phyloP scores from a whole-genome alignment of 1,140 invertebrate genomes.

The Condylostylus longicornis region DNA sequence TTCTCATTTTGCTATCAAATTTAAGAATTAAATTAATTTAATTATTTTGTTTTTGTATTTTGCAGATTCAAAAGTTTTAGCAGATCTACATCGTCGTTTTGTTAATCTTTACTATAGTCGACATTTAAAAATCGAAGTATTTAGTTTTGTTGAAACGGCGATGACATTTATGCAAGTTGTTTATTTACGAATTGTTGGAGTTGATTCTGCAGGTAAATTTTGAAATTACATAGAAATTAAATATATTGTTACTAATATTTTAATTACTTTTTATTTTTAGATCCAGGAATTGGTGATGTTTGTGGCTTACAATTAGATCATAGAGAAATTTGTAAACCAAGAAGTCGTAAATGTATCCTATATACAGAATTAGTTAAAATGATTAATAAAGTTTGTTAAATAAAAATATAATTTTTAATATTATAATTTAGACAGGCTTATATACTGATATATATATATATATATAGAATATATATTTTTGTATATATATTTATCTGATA shows the following conservation, averaged over 20 bases:
- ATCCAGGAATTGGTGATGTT: slow-evolving; percentile 47
- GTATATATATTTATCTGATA: no score
- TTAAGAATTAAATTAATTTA: slow-evolving; percentile 2
- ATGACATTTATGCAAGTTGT: slow-evolving; percentile 50
- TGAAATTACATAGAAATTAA: no score
- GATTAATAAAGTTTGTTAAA: slow-evolving; percentile 32
- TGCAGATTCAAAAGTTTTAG: slow-evolving; percentile 44
- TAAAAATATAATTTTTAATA: no score
- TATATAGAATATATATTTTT: no score
- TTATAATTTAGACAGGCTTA: no score
- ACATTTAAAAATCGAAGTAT: slow-evolving; percentile 37
- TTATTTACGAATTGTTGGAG: slow-evolving; percentile 49
- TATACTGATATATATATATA: no score
- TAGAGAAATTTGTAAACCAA: slow-evolving; percentile 55
- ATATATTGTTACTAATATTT: no score
- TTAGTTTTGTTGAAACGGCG: slow-evolving; percentile 51
- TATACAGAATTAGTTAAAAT: slow-evolving; percentile 45
- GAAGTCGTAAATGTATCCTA: slow-evolving; percentile 44
- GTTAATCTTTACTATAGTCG: slow-evolving; percentile 34
- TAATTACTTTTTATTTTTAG: slow-evolving; percentile 35
- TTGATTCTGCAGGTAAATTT: slow-evolving; percentile 46
- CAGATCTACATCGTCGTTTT: slow-evolving; percentile 42
- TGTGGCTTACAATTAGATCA: slow-evolving; percentile 51
- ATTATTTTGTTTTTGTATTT: slow-evolving; percentile 10
- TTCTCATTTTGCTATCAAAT: no score